Conservation (phyloP, 2,888 invertebrate species). For the Lasius fuliginosus region DNA sequence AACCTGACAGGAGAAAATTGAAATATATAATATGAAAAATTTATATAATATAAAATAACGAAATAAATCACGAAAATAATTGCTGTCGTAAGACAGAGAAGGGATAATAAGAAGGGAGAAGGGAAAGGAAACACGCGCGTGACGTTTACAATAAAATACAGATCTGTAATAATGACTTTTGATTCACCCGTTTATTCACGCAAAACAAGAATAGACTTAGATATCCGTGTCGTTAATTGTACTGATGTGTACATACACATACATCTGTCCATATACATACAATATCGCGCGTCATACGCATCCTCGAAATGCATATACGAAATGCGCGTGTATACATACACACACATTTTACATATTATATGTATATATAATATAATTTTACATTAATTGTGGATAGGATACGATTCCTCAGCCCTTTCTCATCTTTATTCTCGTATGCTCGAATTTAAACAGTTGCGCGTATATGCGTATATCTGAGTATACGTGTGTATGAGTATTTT, state of each 20-base stretch:
- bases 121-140: no score
- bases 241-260: constrained; percentile 64
- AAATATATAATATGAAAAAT: not conserved
- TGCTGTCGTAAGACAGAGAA: no score
- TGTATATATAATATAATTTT: constrained; percentile 76
- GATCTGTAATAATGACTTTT: constrained; percentile 57
- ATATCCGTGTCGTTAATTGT: constrained; percentile 75
- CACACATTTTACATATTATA: constrained; percentile 52
- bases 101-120: no score
- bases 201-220: constrained; percentile 81
- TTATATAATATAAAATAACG: not conserved
- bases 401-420: constrained; percentile 70
- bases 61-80: no score
- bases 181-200: constrained; percentile 82
- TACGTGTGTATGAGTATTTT: constrained; percentile 3
- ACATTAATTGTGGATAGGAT: constrained; percentile 76
- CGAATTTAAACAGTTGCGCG: constrained; percentile 1
- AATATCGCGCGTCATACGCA: constrained; percentile 45
- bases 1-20: not conserved
- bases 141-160: not conserved
- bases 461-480: constrained; percentile 10
- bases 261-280: constrained; percentile 56
- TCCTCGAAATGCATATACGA: constrained; percentile 58
- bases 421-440: constrained; percentile 62
- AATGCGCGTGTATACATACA: constrained; percentile 57